Conservation (phyloP, 2,113 vertebrate genomes). For the Limnothrissa miodon region DNA sequence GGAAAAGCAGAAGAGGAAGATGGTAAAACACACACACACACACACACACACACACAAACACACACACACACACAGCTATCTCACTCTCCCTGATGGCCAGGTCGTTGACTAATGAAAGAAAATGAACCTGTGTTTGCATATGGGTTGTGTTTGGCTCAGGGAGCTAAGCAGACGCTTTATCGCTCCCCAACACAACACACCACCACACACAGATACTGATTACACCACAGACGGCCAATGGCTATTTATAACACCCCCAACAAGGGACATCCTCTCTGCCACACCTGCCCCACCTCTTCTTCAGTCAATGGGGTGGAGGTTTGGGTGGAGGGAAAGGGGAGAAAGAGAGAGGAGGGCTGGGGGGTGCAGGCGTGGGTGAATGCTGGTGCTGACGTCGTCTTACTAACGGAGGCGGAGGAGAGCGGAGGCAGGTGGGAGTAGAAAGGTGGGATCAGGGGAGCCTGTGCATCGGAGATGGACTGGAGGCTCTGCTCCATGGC, state of each 20-base stretch:
- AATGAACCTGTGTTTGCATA: constrained; percentile 54
- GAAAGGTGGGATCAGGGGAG: neutral
- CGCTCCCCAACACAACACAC: constrained; percentile 41
- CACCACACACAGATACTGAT: constrained; percentile 45
- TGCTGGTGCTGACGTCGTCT: no score
- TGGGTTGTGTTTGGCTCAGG: constrained; percentile 24
- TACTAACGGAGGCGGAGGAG: neutral
- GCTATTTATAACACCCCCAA: constrained; percentile 52
- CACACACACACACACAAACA: neutral
- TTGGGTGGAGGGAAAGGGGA: neutral
- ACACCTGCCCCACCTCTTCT: neutral
- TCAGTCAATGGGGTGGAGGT: neutral
- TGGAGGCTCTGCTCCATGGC: neutral
- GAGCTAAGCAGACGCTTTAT: constrained; percentile 41
- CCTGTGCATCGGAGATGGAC: neutral
- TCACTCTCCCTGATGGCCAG: neutral
- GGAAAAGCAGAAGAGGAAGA: neutral
- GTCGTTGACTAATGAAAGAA: constrained; percentile 45
- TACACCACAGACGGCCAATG: constrained; percentile 40
- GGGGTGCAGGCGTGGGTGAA: neutral
- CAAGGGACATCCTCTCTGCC: constrained; percentile 42
- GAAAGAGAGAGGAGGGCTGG: neutral
- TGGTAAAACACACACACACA: neutral
- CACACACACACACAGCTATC: neutral
- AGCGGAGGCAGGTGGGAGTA: neutral